phyloP scores from a whole-genome alignment of 2,888 invertebrate genomes.

The Drosophila multiciliata region DNA sequence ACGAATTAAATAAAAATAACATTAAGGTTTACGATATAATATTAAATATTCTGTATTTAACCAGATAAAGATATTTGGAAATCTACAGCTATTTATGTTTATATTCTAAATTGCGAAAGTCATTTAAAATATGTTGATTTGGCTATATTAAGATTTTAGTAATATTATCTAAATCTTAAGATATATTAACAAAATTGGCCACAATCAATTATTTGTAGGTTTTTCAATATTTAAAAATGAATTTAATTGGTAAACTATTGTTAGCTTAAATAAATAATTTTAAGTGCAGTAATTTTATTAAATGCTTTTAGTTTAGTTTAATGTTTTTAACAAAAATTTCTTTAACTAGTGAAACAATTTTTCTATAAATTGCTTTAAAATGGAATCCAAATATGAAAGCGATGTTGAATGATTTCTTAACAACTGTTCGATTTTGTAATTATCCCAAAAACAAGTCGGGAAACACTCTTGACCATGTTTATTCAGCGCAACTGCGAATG shows the following conservation, averaged over 20 bases:
- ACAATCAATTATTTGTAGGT: not conserved
- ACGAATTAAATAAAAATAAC: not conserved
- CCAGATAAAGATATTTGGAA: not conserved
- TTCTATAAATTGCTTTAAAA: too few species aligned
- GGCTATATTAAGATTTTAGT: not conserved
- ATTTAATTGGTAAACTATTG: too few species aligned
- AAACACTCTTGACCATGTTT: slow-evolving; percentile 20
- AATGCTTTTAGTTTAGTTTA: not conserved
- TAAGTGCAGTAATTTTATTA: not conserved
- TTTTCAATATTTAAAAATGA: not conserved
- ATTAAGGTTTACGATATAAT: not conserved
- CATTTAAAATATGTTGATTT: not conserved
- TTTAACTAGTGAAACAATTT: not conserved
- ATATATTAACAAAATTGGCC: not conserved
- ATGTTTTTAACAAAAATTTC: too few species aligned
- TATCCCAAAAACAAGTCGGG: slow-evolving; percentile 34
- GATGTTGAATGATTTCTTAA: not conserved
- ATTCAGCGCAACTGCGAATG: slow-evolving; percentile 31
- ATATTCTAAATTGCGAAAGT: not conserved
- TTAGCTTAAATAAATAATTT: not conserved
- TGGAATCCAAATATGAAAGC: too few species aligned
- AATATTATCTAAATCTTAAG: not conserved
- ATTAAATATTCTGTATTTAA: not conserved
- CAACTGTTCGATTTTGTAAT: slow-evolving; percentile 50
- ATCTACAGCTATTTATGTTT: not conserved